phyloP scores from a whole-genome alignment of 2,113 vertebrate species.

The Bagarius yarrelli region DNA sequence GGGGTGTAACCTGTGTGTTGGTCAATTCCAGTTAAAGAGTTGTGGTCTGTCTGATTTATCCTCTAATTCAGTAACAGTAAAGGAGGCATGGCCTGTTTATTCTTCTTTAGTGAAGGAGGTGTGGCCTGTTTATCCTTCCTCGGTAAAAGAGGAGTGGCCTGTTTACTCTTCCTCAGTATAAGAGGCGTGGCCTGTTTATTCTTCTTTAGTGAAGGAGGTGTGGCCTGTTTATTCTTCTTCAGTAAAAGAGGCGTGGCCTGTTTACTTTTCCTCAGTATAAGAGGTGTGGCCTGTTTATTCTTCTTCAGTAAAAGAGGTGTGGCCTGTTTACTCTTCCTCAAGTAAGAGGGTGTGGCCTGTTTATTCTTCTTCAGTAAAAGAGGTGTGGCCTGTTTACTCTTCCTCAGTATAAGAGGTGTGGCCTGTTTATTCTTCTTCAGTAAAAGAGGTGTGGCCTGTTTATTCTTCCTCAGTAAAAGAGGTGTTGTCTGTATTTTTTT shows the following conservation, averaged over 20 bases:
- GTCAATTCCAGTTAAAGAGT: neutral
- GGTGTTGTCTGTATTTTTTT: neutral
- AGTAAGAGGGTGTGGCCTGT: neutral
- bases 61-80: neutral
- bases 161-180: too few relatives aligned
- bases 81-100: neutral
- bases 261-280: neutral
- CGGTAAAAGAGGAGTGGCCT: neutral
- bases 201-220: neutral
- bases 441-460: neutral
- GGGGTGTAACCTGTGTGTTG: neutral
- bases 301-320: neutral
- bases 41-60: too few relatives aligned
- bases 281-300: neutral
- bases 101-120: neutral
- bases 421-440: neutral
- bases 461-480: neutral
- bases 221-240: neutral
- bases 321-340: neutral
- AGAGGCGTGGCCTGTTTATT: neutral
- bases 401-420: neutral
- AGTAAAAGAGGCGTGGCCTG: too few relatives aligned
- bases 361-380: neutral
- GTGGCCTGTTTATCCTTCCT: neutral
- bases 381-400: neutral